phyloP scores from a whole-genome alignment of 2,888 invertebrate genomes.

The Phengaris alcon region DNA sequence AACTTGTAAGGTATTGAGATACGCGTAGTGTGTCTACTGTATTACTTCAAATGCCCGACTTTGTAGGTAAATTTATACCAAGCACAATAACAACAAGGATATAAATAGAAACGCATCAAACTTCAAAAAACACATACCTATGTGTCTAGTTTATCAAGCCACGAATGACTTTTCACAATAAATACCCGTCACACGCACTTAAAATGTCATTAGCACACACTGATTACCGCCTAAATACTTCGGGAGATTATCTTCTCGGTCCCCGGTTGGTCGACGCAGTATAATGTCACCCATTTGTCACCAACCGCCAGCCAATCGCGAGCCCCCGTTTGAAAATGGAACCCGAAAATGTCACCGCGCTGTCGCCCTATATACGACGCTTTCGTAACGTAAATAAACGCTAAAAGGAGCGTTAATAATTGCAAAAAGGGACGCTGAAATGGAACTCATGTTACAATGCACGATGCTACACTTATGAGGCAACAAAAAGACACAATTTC shows the following conservation, averaged over 20 bases:
- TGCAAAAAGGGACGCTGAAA: conserved; percentile 23
- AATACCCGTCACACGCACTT: conserved; percentile 12
- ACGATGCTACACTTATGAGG: conserved; percentile 70
- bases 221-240: conserved; percentile 50
- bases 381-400: conserved; percentile 28
- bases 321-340: conserved; percentile 55
- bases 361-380: conserved; percentile 53
- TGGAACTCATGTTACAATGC: conserved; percentile 46
- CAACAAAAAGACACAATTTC: conserved; percentile 77
- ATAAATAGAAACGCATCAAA: not conserved
- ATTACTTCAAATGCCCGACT: no score
- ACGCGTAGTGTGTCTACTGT: no score
- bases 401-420: conserved; percentile 39
- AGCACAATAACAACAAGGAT: no score
- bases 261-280: conserved; percentile 56
- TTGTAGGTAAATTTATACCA: no score
- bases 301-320: conserved; percentile 67
- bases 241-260: conserved; percentile 41
- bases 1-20: no score
- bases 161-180: not conserved
- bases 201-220: conserved; percentile 20
- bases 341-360: conserved; percentile 63
- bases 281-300: conserved; percentile 77
- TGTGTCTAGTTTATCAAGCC: not conserved
- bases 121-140: not conserved